These are phyloP conservation scores for Toxotes chatareus DNA, from an alignment of 2,113 vertebrate species.

Conservation along the genomic window DNA sequence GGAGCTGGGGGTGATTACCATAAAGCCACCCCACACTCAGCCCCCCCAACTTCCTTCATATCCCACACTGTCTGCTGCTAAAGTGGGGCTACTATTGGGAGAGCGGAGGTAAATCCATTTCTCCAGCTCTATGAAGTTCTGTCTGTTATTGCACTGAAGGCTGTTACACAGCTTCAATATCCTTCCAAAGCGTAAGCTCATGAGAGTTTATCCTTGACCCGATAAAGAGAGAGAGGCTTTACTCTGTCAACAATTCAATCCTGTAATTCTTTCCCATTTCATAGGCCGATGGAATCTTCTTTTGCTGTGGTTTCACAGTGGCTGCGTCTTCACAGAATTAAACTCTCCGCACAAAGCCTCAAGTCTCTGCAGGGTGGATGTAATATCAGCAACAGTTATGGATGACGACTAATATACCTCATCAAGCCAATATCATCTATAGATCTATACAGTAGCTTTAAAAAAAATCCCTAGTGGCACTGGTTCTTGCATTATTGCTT, in stretches of 20 bases:
- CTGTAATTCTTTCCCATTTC: conserved; percentile 51
- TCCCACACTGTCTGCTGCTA: not conserved
- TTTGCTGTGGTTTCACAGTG: not conserved
- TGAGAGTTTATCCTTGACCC: conserved; percentile 62
- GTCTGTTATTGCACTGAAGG: conserved; percentile 46
- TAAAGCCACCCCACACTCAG: conserved; percentile 1
- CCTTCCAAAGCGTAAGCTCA: conserved; percentile 56
- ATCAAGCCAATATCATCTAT: not conserved
- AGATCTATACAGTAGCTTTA: not conserved
- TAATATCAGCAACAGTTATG: conserved; percentile 12
- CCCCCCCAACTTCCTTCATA: not conserved
- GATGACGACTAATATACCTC: not conserved
- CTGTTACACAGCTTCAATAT: conserved; percentile 52
- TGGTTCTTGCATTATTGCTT: not conserved
- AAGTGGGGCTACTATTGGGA: conserved; percentile 15
- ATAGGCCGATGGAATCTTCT: conserved; percentile 47
- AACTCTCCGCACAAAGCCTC: not conserved
- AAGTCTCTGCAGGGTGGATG: not conserved
- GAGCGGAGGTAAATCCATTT: conserved; percentile 51
- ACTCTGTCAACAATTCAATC: conserved; percentile 61
- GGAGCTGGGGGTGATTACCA: conserved; percentile 28
- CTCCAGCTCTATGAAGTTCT: conserved; percentile 14
- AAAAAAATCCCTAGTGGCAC: not conserved
- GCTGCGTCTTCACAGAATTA: conserved; percentile 12
- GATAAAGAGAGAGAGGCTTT: conserved; percentile 50